Conservation (phyloP, 2,113 vertebrate genomes). For the Thryonomys swinderianus region DNA sequence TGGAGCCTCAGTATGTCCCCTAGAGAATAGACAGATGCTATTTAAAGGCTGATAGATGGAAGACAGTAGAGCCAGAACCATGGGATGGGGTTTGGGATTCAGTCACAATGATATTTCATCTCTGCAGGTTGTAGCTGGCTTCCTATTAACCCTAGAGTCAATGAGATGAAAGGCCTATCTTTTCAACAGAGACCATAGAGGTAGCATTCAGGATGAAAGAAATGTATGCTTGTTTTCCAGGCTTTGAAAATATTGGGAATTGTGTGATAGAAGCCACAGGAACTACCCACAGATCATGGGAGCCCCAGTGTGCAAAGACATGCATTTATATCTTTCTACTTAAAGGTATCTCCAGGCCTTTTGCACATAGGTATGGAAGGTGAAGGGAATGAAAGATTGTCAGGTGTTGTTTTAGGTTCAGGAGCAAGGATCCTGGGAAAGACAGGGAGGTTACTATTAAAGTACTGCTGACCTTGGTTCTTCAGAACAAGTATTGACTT, state of each 20-base stretch:
- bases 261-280: not conserved
- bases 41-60: not conserved
- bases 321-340: not conserved
- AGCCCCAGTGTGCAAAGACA: not conserved
- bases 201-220: not conserved
- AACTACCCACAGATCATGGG: not conserved
- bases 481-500: not conserved
- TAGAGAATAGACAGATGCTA: not conserved
- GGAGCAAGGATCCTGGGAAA: not conserved
- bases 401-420: not conserved
- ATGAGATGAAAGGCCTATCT: not conserved
- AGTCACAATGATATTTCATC: not conserved
- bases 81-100: not conserved
- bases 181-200: not conserved
- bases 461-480: slow-evolving; percentile 53
- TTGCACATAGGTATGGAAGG: not conserved
- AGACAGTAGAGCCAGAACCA: not conserved
- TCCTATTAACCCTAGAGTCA: not conserved
- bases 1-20: not conserved
- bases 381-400: not conserved
- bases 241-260: not conserved
- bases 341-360: not conserved
- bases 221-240: not conserved
- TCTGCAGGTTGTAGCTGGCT: not conserved
- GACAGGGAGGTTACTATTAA: not conserved